These are phyloP conservation scores for Bothrops jararaca DNA, from an alignment of 2,113 vertebrate species.

Conservation along the genomic window DNA sequence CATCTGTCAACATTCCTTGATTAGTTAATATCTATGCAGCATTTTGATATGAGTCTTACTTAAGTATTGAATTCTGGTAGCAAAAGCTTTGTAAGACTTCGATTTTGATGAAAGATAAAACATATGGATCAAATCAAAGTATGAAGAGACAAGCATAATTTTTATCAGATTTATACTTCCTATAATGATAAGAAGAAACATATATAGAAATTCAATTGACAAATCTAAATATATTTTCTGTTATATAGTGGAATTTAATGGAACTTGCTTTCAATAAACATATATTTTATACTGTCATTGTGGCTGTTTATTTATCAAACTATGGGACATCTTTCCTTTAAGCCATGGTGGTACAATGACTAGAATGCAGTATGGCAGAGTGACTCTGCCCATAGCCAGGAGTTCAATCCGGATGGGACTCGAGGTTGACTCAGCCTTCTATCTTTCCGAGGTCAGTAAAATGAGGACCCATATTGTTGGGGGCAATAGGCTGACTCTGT, in stretches of 20 bases:
- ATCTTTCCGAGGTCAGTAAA: neutral
- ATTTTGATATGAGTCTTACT: constrained; percentile 34
- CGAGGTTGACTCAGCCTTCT: neutral
- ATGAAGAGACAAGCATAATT: neutral
- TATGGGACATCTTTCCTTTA: neutral
- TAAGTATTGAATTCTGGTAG: constrained; percentile 9
- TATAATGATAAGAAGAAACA: neutral
- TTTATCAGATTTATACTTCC: neutral
- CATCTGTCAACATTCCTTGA: constrained; percentile 11
- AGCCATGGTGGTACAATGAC: neutral
- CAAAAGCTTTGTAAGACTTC: neutral
- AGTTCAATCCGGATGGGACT: neutral
- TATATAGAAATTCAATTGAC: neutral
- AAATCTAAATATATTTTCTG: neutral
- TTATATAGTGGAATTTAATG: neutral
- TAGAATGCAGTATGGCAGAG: neutral
- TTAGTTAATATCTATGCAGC: constrained; percentile 25
- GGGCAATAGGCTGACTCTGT: neutral
- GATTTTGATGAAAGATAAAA: neutral
- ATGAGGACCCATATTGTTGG: neutral
- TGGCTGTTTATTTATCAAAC: neutral
- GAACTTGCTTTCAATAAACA: neutral
- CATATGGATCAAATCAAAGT: neutral
- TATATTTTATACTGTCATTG: neutral
- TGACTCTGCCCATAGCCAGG: neutral